Percentiles rank a stretch among this genome's conserved stretches.
Conservation (phyloP, 2,797 vertebrate genomes). For the Zonotrichia albicollis region DNA sequence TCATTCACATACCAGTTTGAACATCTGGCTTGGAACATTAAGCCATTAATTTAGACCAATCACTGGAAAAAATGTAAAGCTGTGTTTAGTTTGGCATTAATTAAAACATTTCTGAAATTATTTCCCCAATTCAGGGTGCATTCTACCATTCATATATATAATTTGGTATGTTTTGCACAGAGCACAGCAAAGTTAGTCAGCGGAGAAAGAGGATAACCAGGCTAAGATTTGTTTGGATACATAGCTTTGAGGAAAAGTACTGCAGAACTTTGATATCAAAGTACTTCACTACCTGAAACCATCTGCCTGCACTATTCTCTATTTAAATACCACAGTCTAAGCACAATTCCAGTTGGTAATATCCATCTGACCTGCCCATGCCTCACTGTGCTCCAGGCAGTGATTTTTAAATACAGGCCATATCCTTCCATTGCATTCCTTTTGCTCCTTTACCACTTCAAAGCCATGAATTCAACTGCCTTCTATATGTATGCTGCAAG, state of each 20-base stretch:
- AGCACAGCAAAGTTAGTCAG: background rate
- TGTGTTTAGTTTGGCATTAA: slow-evolving; percentile 37
- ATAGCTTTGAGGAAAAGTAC: background rate
- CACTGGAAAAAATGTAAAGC: slow-evolving; percentile 47
- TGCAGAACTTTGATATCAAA: background rate
- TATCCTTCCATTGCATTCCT: background rate
- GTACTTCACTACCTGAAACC: background rate
- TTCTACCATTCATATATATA: background rate
- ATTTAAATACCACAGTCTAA: background rate
- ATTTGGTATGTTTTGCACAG: background rate
- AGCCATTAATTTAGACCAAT: slow-evolving; percentile 51
- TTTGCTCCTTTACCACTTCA: background rate
- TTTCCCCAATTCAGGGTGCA: background rate
- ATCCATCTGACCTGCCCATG: background rate
- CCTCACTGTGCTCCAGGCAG: background rate
- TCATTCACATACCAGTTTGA: slow-evolving; percentile 26
- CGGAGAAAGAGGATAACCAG: background rate
- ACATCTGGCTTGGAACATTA: slow-evolving; percentile 55
- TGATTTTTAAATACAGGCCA: background rate
- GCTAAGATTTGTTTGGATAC: background rate
- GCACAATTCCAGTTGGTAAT: background rate
- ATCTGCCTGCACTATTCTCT: background rate
- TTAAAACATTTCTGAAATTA: slow-evolving; percentile 7
- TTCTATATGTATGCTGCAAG: background rate
- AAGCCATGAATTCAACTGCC: background rate